These are phyloP conservation scores for Cotesia vestalis DNA, from an alignment of 1,140 invertebrate genomes.

Conservation along the genomic window DNA sequence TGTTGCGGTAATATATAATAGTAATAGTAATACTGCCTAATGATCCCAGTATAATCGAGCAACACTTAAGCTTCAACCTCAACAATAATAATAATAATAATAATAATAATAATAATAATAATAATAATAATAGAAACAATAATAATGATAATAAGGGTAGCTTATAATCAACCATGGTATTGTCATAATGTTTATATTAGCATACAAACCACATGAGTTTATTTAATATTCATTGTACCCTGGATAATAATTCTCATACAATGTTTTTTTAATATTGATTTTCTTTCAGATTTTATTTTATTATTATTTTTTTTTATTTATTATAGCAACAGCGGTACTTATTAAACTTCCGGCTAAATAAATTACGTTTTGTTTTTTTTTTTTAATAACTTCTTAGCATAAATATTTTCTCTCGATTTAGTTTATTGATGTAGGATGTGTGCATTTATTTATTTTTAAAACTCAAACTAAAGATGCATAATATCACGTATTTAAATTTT, in stretches of 20 bases:
- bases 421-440: too few relatives aligned
- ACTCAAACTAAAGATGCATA: too few relatives aligned
- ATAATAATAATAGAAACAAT: too few relatives aligned
- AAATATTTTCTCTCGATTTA: not conserved
- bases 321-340: not conserved
- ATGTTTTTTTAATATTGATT: conserved; percentile 3
- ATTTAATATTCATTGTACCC: conserved; percentile 16
- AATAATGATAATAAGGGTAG: conserved; percentile 14
- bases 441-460: too few relatives aligned
- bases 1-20: conserved; percentile 9
- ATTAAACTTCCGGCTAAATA: conserved; percentile 11
- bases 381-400: not conserved
- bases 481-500: too few relatives aligned
- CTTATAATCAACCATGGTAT: conserved; percentile 34
- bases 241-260: not conserved
- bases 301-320: conserved; percentile 2
- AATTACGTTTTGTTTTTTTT: not conserved
- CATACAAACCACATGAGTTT: conserved; percentile 15
- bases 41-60: conserved; percentile 28
- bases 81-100: conserved; percentile 17
- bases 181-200: conserved; percentile 35
- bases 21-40: conserved; percentile 33
- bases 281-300: not conserved
- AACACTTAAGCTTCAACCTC: conserved; percentile 15
- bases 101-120: conserved; percentile 18